A percentile compares a stretch with the other conserved stretches of the same genome.
These are phyloP conservation scores for Drosophila meridionalis DNA, from an alignment of 2,888 invertebrate species.

Conservation along the genomic window DNA sequence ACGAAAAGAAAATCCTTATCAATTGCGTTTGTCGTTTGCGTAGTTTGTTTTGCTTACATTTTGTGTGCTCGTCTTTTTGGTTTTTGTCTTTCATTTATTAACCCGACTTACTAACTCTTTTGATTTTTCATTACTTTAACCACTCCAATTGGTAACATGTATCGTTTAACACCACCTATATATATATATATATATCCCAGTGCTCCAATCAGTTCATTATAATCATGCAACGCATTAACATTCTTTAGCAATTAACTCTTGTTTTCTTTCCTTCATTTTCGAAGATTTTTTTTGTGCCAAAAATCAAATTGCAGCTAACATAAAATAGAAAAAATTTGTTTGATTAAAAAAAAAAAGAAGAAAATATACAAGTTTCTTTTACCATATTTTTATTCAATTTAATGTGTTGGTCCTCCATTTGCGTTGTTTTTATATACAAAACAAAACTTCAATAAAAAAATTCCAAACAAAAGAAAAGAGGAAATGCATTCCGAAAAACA, in stretches of 20 bases:
- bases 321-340: not conserved
- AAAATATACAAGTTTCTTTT: constrained; percentile 8
- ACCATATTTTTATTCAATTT: constrained; percentile 29
- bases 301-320: constrained; percentile 42
- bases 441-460: not conserved
- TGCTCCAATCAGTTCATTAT: constrained; percentile 34
- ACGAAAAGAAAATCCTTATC: constrained; percentile 2
- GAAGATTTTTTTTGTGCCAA: constrained; percentile 41
- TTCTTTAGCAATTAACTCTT: constrained; percentile 21
- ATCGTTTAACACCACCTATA: not conserved
- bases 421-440: constrained; percentile 49
- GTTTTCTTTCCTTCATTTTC: constrained; percentile 23
- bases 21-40: constrained; percentile 36
- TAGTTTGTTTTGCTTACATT: constrained; percentile 47
- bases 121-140: constrained; percentile 8
- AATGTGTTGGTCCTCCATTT: constrained; percentile 68
- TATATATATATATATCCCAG: constrained; percentile 1
- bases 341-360: not conserved
- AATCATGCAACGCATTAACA: constrained; percentile 36
- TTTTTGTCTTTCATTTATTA: constrained; percentile 33
- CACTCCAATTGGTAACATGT: constrained; percentile 39
- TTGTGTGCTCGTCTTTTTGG: constrained; percentile 49
- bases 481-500: constrained; percentile 22
- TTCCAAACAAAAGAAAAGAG: constrained; percentile 9
- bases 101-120: constrained; percentile 33